Percentiles rank a stretch among this genome's conserved stretches.
Evolutionary conservation across 2,113 vertebrate genomes (phyloP).

Genomic region (Dromiciops gliroides): DNA sequence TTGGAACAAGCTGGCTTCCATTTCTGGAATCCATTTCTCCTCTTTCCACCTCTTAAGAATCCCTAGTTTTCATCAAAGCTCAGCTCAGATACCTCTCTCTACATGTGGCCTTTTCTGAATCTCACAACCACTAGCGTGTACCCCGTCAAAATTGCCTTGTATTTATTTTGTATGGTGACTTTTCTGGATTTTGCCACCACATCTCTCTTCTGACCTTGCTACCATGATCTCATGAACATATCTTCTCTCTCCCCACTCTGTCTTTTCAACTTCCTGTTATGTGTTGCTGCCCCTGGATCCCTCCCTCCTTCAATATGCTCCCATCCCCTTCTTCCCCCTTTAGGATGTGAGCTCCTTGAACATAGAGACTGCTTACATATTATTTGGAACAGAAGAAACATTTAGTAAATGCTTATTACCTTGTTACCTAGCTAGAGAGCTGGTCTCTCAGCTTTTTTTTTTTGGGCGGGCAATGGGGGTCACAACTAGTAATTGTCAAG

Average conservation of each 20-base stretch:
- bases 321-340: fast-evolving
- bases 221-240: not conserved
- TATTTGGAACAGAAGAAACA: not conserved
- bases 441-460: too few relatives aligned
- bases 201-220: not conserved
- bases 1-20: not conserved
- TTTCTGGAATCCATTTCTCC: not conserved
- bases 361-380: not conserved
- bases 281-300: not conserved
- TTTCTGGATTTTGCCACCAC: not conserved
- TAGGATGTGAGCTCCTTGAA: not conserved
- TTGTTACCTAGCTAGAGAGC: not conserved
- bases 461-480: too few relatives aligned
- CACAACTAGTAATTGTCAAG: too few relatives aligned
- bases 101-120: not conserved
- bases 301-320: not conserved
- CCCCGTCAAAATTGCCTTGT: not conserved
- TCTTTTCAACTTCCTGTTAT: not conserved
- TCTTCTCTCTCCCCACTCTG: fast-evolving
- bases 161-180: not conserved
- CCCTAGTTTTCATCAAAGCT: not conserved
- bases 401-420: not conserved
- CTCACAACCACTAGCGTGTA: not conserved
- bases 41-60: not conserved
- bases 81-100: not conserved